Evolutionary conservation across 2,113 vertebrate species (phyloP).

Genomic region (Alectura lathami): DNA sequence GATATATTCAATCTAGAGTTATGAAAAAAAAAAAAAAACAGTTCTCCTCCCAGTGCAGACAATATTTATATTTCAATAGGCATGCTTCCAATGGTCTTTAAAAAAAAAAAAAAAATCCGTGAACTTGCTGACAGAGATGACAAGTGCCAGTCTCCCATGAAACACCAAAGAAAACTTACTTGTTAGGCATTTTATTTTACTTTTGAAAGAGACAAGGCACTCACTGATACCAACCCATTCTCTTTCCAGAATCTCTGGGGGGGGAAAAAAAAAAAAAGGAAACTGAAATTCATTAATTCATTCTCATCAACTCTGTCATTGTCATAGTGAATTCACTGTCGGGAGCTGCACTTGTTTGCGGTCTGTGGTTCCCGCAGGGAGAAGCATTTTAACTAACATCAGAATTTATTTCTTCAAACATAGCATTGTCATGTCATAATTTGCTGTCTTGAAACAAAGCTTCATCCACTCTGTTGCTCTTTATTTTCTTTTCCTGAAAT

Average conservation of each 20-base stretch:
- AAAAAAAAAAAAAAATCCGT: not conserved
- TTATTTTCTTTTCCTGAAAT: not conserved
- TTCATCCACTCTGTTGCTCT: not conserved
- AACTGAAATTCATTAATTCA: not conserved
- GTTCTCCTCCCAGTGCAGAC: not conserved
- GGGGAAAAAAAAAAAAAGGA: no score
- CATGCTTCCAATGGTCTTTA: not conserved
- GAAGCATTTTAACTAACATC: not conserved
- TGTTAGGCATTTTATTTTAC: not conserved
- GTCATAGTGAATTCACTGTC: not conserved
- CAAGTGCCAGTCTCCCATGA: not conserved
- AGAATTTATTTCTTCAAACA: not conserved
- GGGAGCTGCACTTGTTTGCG: not conserved
- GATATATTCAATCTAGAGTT: not conserved
- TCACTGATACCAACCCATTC: not conserved
- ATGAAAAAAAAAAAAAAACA: slow-evolving; percentile 13
- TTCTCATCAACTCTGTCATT: not conserved
- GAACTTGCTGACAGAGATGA: not conserved
- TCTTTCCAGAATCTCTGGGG: not conserved
- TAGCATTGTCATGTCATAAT: not conserved
- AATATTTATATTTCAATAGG: not conserved
- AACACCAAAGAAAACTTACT: not conserved
- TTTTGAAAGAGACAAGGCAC: not conserved
- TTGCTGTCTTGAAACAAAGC: not conserved
- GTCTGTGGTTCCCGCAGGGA: not conserved